phyloP scores from a whole-genome alignment of 2,797 vertebrate genomes.

The Sebastes kiyomatsui region DNA sequence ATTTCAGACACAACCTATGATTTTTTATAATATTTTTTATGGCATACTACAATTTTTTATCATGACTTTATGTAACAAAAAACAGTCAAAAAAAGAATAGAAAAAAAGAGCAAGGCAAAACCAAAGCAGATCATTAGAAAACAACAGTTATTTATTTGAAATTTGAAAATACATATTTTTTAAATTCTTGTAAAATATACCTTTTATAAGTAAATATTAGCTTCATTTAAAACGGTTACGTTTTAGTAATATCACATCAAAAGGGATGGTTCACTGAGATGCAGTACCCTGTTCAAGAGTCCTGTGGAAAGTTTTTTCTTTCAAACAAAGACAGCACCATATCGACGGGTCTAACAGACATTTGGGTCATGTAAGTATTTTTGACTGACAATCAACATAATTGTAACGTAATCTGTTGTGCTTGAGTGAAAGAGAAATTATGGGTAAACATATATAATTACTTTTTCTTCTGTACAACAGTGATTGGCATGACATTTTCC shows the following conservation, averaged over 20 bases:
- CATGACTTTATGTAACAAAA: too few species aligned
- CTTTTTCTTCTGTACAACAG: conserved; percentile 44
- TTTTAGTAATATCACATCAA: conserved; percentile 77
- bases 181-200: conserved; percentile 79
- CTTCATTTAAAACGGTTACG: conserved; percentile 62
- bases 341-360: conserved; percentile 28
- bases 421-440: conserved; percentile 28
- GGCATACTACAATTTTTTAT: too few species aligned
- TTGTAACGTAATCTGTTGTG: conserved; percentile 40
- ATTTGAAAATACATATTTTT: conserved; percentile 79
- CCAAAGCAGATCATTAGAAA: conserved; percentile 59
- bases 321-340: conserved; percentile 62
- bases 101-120: not conserved
- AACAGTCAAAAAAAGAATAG: too few species aligned
- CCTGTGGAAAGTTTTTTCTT: conserved; percentile 57
- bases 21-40: too few species aligned
- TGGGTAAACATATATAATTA: conserved; percentile 45
- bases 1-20: too few species aligned
- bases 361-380: conserved; percentile 32
- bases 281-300: conserved; percentile 68
- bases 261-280: conserved; percentile 75
- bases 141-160: conserved; percentile 79
- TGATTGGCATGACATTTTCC: conserved; percentile 21
- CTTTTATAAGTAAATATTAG: conserved; percentile 68
- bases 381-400: conserved; percentile 31